Evolutionary conservation across 2,888 invertebrate species (phyloP).

Genomic region (Chorisops tibialis): DNA sequence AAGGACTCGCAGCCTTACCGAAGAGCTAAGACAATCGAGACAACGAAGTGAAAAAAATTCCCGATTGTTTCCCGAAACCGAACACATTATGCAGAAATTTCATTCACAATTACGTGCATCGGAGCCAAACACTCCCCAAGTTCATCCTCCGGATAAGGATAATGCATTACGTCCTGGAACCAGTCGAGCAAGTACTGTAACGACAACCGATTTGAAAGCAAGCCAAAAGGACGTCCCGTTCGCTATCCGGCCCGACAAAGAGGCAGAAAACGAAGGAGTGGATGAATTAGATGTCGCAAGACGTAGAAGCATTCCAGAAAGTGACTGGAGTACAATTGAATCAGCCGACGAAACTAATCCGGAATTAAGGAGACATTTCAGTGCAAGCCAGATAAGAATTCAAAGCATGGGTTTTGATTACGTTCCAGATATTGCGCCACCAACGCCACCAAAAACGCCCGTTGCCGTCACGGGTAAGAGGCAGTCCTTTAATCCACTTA

Average conservation of each 20-base stretch:
- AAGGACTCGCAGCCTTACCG: slow-evolving; percentile 29
- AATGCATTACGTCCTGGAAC: neutral
- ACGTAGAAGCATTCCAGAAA: slow-evolving; percentile 8
- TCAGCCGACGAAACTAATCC: slow-evolving; percentile 11
- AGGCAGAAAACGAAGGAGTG: neutral
- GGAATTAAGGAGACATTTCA: slow-evolving; percentile 2
- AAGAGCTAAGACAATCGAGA: slow-evolving; percentile 34
- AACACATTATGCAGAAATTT: slow-evolving; percentile 39
- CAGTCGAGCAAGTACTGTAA: neutral
- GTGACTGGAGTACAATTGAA: slow-evolving; percentile 22
- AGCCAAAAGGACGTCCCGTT: slow-evolving; percentile 6
- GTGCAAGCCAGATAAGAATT: slow-evolving; percentile 18
- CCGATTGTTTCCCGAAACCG: slow-evolving; percentile 45
- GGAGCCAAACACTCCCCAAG: neutral
- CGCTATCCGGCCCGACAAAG: neutral
- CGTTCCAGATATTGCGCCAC: slow-evolving; percentile 55
- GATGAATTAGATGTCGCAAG: slow-evolving; percentile 13
- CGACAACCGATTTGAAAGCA: neutral
- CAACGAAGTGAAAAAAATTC: slow-evolving; percentile 42
- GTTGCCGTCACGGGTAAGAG: neutral
- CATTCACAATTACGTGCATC: slow-evolving; percentile 32
- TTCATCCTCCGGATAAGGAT: neutral
- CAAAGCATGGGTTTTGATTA: slow-evolving; percentile 39
- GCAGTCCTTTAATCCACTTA: slow-evolving; percentile 31
- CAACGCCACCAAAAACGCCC: slow-evolving; percentile 49